Conservation (phyloP, 2,113 vertebrate species). For the Myodes glareolus region DNA sequence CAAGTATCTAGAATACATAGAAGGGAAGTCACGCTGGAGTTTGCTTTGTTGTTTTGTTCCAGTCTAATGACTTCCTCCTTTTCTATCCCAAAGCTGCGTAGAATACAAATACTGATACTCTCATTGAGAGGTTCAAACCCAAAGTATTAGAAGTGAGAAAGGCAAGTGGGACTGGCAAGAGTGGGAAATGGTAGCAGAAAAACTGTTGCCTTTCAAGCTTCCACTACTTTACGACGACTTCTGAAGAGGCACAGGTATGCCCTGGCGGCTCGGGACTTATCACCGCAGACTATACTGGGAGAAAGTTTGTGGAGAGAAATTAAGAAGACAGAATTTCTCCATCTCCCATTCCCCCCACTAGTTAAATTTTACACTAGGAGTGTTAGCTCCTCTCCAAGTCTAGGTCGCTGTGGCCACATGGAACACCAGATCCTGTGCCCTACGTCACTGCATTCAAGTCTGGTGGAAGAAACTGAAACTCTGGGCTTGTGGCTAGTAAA, state of each 20-base stretch:
- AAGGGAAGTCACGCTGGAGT: background rate
- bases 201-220: background rate
- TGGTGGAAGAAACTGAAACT: background rate
- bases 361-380: background rate
- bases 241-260: background rate
- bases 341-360: background rate
- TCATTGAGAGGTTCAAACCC: conserved; percentile 34
- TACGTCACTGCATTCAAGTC: background rate
- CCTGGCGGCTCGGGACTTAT: background rate
- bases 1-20: background rate
- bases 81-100: background rate
- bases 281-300: background rate
- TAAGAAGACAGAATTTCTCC: background rate
- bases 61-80: background rate
- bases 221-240: background rate
- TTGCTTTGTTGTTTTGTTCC: background rate
- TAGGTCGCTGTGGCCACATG: background rate
- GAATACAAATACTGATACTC: conserved; percentile 15
- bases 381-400: background rate
- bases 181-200: background rate
- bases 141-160: background rate
- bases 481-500: background rate
- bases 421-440: background rate
- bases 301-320: background rate
- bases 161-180: background rate